Percentiles rank a stretch among this genome's conserved stretches.
Evolutionary conservation across 2,113 vertebrate genomes (phyloP).

Genomic region (Psilopsiagon aymara): DNA sequence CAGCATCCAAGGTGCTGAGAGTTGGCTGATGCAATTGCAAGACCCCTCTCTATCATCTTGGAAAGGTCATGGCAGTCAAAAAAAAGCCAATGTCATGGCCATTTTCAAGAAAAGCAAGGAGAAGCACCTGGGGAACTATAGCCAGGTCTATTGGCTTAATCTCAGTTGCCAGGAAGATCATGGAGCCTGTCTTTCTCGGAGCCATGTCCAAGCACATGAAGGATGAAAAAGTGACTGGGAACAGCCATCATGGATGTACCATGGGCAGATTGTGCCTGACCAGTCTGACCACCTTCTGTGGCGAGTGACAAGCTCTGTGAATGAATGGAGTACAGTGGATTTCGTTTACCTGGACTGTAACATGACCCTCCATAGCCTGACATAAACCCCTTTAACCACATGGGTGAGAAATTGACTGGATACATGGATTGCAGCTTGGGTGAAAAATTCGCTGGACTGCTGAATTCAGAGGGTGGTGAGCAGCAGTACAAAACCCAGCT

Average conservation of each 20-base stretch:
- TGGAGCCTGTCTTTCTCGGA: neutral
- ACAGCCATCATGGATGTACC: neutral
- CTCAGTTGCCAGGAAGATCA: neutral
- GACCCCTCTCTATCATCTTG: neutral
- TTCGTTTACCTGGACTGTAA: neutral
- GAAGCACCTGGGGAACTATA: neutral
- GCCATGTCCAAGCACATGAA: neutral
- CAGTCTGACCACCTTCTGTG: neutral
- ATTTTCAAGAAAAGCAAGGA: neutral
- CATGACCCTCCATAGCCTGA: neutral
- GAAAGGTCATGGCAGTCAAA: neutral
- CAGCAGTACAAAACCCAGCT: neutral
- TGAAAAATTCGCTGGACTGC: neutral
- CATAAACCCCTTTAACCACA: neutral
- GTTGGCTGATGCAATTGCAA: neutral
- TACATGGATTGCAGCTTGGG: neutral
- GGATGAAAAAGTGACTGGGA: neutral
- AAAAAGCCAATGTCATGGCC: neutral
- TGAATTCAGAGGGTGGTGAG: neutral
- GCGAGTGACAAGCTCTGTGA: accelerated
- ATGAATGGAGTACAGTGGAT: neutral
- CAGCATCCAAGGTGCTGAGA: neutral
- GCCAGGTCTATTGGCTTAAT: neutral
- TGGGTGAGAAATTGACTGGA: neutral
- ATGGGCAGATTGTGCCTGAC: neutral